phyloP scores from a whole-genome alignment of 2,113 vertebrate genomes.

The Holacanthus passer region DNA sequence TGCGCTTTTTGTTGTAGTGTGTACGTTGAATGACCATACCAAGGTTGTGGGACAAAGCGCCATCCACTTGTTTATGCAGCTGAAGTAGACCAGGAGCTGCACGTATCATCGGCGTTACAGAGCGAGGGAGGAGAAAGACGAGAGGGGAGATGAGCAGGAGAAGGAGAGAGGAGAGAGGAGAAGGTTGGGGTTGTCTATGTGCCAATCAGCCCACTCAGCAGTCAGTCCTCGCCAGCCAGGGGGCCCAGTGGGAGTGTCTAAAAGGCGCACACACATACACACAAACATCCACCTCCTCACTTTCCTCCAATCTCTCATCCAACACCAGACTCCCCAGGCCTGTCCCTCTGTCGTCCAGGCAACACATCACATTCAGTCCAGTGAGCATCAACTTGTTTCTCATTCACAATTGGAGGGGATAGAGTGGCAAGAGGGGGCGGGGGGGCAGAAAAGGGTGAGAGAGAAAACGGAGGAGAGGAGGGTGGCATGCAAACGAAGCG shows the following conservation, averaged over 20 bases:
- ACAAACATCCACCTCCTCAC: slow-evolving; percentile 55
- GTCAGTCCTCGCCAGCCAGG: slow-evolving; percentile 58
- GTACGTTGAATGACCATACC: slow-evolving; percentile 13
- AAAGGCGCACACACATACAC: slow-evolving; percentile 31
- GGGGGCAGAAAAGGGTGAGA: neutral
- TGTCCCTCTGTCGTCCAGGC: slow-evolving; percentile 61
- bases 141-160: slow-evolving; percentile 33
- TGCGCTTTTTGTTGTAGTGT: slow-evolving; percentile 22
- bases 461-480: slow-evolving; percentile 2
- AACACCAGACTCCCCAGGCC: slow-evolving; percentile 54
- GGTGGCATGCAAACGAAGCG: slow-evolving; percentile 45
- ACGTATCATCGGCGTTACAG: slow-evolving; percentile 46
- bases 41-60: slow-evolving; percentile 49
- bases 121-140: slow-evolving; percentile 27
- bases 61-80: slow-evolving; percentile 68
- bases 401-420: slow-evolving; percentile 52
- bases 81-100: slow-evolving; percentile 49
- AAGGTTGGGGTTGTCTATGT: slow-evolving; percentile 40
- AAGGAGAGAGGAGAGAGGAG: slow-evolving; percentile 5
- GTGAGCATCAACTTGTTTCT: slow-evolving; percentile 57
- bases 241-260: slow-evolving; percentile 61
- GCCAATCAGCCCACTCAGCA: slow-evolving; percentile 76
- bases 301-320: slow-evolving; percentile 53
- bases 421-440: slow-evolving; percentile 1
- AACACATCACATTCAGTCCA: slow-evolving; percentile 68